Evolutionary conservation across 2,113 vertebrate genomes (phyloP).

Genomic region (Gymnorhina tibicen): DNA sequence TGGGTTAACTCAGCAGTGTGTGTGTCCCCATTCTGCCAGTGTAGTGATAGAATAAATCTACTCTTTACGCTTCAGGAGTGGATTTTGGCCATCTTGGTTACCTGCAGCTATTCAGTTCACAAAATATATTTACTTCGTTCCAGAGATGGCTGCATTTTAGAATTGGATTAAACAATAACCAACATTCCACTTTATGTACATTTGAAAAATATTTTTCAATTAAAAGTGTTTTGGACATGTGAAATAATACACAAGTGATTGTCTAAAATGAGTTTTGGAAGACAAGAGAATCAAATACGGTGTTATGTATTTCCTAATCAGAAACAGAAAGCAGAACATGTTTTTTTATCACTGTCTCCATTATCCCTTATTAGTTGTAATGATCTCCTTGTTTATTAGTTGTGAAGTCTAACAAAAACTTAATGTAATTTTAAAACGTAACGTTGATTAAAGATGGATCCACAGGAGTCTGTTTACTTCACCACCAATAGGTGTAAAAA

Average conservation of each 20-base stretch:
- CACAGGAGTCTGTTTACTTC: neutral
- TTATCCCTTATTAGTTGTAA: neutral
- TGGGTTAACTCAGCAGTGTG: neutral
- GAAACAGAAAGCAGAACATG: neutral
- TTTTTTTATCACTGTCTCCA: neutral
- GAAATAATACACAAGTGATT: neutral
- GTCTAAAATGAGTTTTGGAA: neutral
- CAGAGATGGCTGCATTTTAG: neutral
- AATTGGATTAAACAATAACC: neutral
- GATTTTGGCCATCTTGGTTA: neutral
- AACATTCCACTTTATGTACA: neutral
- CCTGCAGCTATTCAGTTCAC: neutral
- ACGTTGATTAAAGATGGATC: neutral
- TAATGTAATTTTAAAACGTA: neutral
- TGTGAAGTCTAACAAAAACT: neutral
- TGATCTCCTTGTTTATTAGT: accelerated
- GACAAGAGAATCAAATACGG: neutral
- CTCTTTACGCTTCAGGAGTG: neutral
- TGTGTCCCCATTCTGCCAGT: neutral
- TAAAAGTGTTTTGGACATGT: neutral
- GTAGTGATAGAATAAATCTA: neutral
- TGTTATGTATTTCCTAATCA: neutral
- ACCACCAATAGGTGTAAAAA: neutral
- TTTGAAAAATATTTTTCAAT: neutral
- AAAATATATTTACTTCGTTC: neutral